These are phyloP conservation scores for Paradisaea rubra DNA, from an alignment of 2,113 vertebrate genomes.

Conservation along the genomic window DNA sequence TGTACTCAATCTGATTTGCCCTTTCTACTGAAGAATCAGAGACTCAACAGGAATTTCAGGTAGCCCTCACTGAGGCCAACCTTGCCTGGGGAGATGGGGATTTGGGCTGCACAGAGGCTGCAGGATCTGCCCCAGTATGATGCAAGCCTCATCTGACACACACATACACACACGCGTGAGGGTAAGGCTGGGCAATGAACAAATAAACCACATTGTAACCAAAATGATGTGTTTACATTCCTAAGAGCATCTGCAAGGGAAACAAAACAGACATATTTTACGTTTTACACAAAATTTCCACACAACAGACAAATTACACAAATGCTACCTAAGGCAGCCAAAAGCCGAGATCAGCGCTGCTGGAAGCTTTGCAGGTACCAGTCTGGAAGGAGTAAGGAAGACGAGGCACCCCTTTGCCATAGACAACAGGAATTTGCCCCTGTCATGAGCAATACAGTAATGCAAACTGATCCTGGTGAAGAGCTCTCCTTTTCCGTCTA, in stretches of 20 bases:
- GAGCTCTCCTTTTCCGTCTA: not conserved
- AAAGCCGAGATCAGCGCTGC: not conserved
- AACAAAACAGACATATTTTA: conserved; percentile 43
- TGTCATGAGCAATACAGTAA: not conserved
- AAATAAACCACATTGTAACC: conserved; percentile 51
- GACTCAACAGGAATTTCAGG: not conserved
- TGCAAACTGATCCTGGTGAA: not conserved
- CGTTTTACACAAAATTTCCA: conserved; percentile 45
- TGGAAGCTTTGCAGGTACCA: not conserved
- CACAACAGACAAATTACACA: not conserved
- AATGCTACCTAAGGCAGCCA: conserved; percentile 8
- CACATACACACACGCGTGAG: not conserved
- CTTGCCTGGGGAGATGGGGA: not conserved
- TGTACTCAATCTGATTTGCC: not conserved
- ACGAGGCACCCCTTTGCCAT: fast-evolving
- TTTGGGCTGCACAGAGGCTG: not conserved
- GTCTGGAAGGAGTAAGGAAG: not conserved
- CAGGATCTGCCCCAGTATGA: not conserved
- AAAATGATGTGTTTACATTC: conserved; percentile 60
- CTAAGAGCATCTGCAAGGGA: conserved; percentile 45
- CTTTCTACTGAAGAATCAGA: not conserved
- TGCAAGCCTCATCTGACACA: not conserved
- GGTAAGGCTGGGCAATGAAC: not conserved
- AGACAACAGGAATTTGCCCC: not conserved
- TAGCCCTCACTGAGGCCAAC: not conserved